Base-by-base conservation (phyloP, 2,888 invertebrate species). In the Phyto melanocephala region DNA sequence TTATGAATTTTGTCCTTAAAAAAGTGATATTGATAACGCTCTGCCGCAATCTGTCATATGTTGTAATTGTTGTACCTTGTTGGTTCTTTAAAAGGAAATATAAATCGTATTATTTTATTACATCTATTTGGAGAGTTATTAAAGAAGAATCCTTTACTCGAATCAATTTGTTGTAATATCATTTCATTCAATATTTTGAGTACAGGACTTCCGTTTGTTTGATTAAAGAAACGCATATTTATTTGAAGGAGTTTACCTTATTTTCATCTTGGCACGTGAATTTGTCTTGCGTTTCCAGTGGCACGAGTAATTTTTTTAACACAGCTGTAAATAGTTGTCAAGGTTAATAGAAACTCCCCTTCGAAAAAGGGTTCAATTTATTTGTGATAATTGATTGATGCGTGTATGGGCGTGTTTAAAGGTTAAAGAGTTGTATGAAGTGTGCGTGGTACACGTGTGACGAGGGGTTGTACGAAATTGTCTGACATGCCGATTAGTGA, bases 211-310 rank as follows among this genome's bases (percentile, higher is more conserved):
- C 82, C 82, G 81, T 78, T 76, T 37, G 22, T 42, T 70, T 54
- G 8, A 45, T 33, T 28, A 47, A 20, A 56, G 17, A 24, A 28
- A 17, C 15, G 20, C 13, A 17, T 52, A n/a, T n/a, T 24, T 62
- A 52, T 17, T 28, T 28, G 11, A n/a, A 50, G 50, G 50, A 40
- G 17, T 76, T 33, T 58, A 17, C 17, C 60, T 77, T 60, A 22
- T 15, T 60, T 76, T 80, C 68, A 68, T 67, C 68, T 80, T 83
- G 80, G 65, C 80, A 80, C 77, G 77, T 70, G 83, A 54, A 65
- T 70, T 11, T 24, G 3, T 28, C 1, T 28, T 50, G 24, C 5
- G 28, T 45, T 56, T 45, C 22, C 8, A 50, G 13, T 60, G 20
- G 28, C 52, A 20, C 24, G 7, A 24, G 35, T 28, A 58, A 24